Evolutionary conservation across 1,140 invertebrate species (phyloP).

Genomic region (Drosophila tani): DNA sequence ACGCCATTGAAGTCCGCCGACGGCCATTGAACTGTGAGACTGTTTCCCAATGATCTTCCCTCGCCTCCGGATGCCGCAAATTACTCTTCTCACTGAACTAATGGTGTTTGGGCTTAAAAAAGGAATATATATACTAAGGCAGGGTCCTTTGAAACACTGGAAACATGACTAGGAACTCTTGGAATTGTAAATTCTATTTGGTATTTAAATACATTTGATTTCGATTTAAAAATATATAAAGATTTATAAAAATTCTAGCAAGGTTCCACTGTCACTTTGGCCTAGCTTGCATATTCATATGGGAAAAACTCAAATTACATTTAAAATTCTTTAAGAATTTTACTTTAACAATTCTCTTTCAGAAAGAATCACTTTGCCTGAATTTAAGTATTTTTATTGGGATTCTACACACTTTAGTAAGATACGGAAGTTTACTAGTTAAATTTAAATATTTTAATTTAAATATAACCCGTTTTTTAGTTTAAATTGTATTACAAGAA

Average conservation of each 20-base stretch:
- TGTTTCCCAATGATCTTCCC: slow-evolving; percentile 56
- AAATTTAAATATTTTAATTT: no score
- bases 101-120: neutral
- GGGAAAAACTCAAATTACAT: neutral
- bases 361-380: neutral
- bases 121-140: no score
- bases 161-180: no score
- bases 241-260: neutral
- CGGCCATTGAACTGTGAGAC: slow-evolving; percentile 74
- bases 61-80: slow-evolving; percentile 36
- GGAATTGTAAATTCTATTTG: neutral
- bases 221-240: no score
- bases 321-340: slow-evolving; percentile 8
- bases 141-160: neutral
- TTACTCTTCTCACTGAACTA: slow-evolving; percentile 29
- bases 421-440: no score
- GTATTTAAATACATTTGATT: no score
- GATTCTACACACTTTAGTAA: no score
- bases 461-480: no score
- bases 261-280: neutral
- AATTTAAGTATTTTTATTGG: neutral
- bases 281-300: neutral
- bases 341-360: neutral
- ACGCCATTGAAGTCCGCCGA: slow-evolving; percentile 66
- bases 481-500: no score